Evolutionary conservation across 2,888 invertebrate species (phyloP).

Genomic region (Mythimna lalbum): DNA sequence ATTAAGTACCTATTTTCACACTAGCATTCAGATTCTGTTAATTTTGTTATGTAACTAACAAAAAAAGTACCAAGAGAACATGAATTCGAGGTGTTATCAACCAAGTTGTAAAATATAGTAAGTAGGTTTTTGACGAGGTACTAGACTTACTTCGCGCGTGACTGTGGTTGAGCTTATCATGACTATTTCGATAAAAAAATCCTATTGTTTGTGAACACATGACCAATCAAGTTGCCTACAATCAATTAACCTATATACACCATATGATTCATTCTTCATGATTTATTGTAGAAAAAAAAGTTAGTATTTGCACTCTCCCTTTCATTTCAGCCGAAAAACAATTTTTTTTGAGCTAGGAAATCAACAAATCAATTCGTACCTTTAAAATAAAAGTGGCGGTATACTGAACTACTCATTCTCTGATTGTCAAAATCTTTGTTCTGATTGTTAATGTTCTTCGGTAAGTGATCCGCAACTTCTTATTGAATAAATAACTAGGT

Average conservation of each 20-base stretch:
- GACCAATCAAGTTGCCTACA: not conserved
- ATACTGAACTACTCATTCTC: too few relatives aligned
- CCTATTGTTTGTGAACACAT: slow-evolving; percentile 7
- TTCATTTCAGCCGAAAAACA: too few relatives aligned
- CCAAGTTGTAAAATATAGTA: slow-evolving; percentile 1
- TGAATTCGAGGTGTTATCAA: slow-evolving; percentile 3
- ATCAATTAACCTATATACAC: not conserved
- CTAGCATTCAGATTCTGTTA: not conserved
- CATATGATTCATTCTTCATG: not conserved
- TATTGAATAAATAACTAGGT: too few relatives aligned
- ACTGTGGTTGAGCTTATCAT: slow-evolving; percentile 1
- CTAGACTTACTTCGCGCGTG: not conserved
- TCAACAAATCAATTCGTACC: too few relatives aligned
- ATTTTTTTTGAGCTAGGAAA: too few relatives aligned
- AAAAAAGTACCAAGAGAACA: not conserved
- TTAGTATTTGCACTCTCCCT: too few relatives aligned
- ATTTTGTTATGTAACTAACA: not conserved
- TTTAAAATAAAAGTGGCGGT: too few relatives aligned
- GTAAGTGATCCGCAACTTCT: too few relatives aligned
- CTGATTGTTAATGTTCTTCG: too few relatives aligned
- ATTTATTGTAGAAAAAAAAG: too few relatives aligned
- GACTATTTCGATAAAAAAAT: slow-evolving; percentile 11
- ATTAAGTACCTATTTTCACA: too few relatives aligned
- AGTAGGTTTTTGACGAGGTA: not conserved
- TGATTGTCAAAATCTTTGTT: too few relatives aligned